A percentile compares a stretch with the other conserved stretches of the same genome.
These are phyloP conservation scores for Blastomussa wellsi DNA, from an alignment of 92 coral and sea anemone genomes.

Conservation along the genomic window DNA sequence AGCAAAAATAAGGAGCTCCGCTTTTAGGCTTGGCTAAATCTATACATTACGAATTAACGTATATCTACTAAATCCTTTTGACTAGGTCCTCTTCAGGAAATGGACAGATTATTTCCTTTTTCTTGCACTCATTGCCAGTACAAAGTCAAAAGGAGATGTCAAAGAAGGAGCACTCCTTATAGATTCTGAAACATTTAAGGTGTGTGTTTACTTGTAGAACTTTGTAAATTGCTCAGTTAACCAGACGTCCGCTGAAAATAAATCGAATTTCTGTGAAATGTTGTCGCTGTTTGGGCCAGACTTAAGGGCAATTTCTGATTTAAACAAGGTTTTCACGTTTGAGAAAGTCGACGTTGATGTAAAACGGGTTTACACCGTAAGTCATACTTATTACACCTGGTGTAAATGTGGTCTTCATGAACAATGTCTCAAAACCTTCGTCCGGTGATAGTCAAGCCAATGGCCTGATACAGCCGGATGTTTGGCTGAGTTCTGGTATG, in stretches of 20 bases:
- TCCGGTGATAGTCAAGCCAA: neutral
- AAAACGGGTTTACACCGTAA: neutral
- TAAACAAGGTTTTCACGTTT: neutral
- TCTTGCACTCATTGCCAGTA: neutral
- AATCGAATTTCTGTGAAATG: neutral
- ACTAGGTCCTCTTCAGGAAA: neutral
- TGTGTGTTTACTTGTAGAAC: neutral
- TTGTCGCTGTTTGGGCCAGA: neutral
- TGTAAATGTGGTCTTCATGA: neutral
- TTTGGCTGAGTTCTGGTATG: neutral
- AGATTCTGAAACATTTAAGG: neutral
- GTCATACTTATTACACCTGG: neutral
- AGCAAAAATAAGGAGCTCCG: no score
- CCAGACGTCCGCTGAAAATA: neutral
- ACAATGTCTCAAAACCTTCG: neutral
- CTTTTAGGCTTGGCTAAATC: neutral
- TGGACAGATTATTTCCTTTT: neutral
- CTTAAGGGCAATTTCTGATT: neutral
- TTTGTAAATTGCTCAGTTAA: neutral
- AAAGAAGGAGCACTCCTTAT: neutral
- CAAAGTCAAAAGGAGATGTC: neutral
- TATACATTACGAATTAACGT: neutral
- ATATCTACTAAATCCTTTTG: neutral
- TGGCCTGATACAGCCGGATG: neutral
- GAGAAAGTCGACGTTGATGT: neutral